Conservation (phyloP, 2,888 invertebrate species). For the Allygus modestus region DNA sequence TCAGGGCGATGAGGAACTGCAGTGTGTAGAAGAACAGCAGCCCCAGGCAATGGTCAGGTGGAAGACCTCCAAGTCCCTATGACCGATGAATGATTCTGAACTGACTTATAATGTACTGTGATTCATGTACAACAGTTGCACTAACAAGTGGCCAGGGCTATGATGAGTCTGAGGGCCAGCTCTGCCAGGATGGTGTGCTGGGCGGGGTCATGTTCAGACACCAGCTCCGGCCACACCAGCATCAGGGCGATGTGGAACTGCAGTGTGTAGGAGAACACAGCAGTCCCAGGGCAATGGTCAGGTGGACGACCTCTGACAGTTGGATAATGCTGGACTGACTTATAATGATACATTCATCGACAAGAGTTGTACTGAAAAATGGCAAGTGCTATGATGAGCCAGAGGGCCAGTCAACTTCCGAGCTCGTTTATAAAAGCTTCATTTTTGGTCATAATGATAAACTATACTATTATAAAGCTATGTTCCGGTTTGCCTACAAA, state of each 20-base stretch:
- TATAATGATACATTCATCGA: too few relatives aligned
- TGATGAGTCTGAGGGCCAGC: slow-evolving; percentile 62
- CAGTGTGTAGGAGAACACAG: slow-evolving; percentile 88
- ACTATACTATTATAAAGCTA: too few relatives aligned
- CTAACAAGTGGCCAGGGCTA: slow-evolving; percentile 16
- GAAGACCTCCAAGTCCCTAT: slow-evolving; percentile 78
- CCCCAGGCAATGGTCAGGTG: slow-evolving; percentile 10
- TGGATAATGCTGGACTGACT: too few relatives aligned
- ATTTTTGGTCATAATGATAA: too few relatives aligned
- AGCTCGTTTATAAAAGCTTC: too few relatives aligned
- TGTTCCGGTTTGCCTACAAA: too few relatives aligned
- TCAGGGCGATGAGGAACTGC: slow-evolving; percentile 92
- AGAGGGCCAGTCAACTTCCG: neutral
- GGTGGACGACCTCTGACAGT: slow-evolving; percentile 85
- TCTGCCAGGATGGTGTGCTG: slow-evolving; percentile 80
- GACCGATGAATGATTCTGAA: slow-evolving; percentile 77
- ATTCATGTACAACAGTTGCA: slow-evolving; percentile 84
- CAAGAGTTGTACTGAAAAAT: neutral
- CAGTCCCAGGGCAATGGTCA: slow-evolving; percentile 90
- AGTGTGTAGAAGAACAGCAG: slow-evolving; percentile 83
- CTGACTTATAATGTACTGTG: slow-evolving; percentile 89
- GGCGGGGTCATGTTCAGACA: slow-evolving; percentile 77
- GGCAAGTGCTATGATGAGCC: neutral
- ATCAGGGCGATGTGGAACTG: slow-evolving; percentile 93
- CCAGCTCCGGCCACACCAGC: slow-evolving; percentile 89